Evolutionary conservation across 2,797 vertebrate genomes (phyloP), one percentile per base, ranked within the genome.

Genomic region (Tapera naevia): DNA sequence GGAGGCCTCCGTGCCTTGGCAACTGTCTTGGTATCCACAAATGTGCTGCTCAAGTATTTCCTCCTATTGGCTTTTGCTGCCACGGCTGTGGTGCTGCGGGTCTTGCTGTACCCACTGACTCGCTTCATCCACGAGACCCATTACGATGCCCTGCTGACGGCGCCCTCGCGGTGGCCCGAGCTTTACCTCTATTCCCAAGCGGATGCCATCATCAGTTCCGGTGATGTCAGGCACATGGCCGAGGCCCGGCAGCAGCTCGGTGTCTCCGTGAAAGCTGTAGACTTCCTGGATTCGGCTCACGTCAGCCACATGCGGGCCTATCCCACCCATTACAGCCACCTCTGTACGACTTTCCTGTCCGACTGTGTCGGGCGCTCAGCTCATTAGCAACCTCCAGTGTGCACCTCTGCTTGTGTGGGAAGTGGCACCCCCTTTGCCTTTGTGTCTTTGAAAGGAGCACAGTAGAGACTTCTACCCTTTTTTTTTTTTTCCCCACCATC

Each of bases 101-200:
- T 99, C 17, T 67, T 99, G 70, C 96, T 99, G 10, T 98, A 99
- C 88, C 99, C 99, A 0, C 13, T 99, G 96, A 99, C 99, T 5
- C 98, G 98, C 91, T 98, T 98, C 95, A 86, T 99, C 81, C 99
- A 99, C 71, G 97, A 98, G 96, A 99, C 98, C 97, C 99, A 99
- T 83, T 99, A 99, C 0, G 99, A 99, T 1, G 98, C 98, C 6
- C 98, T 99, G 94, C 97, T 97, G 96, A 96, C 98, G 2, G 92
- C 96, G 1, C 98, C 98, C 4, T 98, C 99, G 0, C 70, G 97
- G 81, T 99, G 99, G 99, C 99, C 99, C 0, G 99, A 99, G 95
- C 97, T 99, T 83, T 99, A 98, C 96, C 98, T 99, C 41, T 99
- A 99, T 87, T 99, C 99, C 25, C 97, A 93, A 73, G 98, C 98